A percentile compares a stretch with the other conserved stretches of the same genome.
phyloP scores from a whole-genome alignment of 2,797 vertebrate genomes.

The Bryconaethiops microstoma region DNA sequence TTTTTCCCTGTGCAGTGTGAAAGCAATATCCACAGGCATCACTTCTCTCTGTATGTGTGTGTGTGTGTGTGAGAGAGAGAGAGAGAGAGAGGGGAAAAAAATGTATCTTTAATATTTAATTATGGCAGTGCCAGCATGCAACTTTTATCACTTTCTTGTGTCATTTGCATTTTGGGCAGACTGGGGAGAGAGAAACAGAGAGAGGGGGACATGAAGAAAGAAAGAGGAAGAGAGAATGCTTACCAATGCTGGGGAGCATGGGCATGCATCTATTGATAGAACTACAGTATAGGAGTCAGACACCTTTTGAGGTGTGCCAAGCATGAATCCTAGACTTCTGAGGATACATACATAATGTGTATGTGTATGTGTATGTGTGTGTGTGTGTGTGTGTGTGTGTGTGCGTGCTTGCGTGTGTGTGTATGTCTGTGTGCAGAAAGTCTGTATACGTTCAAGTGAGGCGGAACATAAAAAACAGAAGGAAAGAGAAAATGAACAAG shows the following conservation, averaged over 20 bases:
- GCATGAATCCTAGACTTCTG: slow-evolving; percentile 45
- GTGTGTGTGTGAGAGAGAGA: too few relatives aligned
- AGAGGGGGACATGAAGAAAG: slow-evolving; percentile 28
- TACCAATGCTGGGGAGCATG: slow-evolving; percentile 16
- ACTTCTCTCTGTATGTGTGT: slow-evolving; percentile 60
- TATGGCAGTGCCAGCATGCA: slow-evolving; percentile 77
- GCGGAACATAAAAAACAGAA: not conserved
- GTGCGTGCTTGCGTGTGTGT: too few relatives aligned
- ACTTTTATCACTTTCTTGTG: slow-evolving; percentile 80
- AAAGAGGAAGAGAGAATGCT: slow-evolving; percentile 29
- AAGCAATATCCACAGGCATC: slow-evolving; percentile 80
- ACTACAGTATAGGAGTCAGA: slow-evolving; percentile 18
- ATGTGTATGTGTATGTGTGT: not conserved
- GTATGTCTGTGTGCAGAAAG: too few relatives aligned
- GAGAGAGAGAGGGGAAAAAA: slow-evolving; percentile 45
- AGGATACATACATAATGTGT: slow-evolving; percentile 17
- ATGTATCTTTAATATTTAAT: slow-evolving; percentile 81
- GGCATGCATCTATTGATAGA: slow-evolving; percentile 38
- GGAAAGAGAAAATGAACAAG: too few relatives aligned
- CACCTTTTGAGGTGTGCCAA: slow-evolving; percentile 24
- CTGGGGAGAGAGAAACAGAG: slow-evolving; percentile 61
- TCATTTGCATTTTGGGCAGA: slow-evolving; percentile 75
- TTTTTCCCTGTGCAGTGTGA: slow-evolving; percentile 68
- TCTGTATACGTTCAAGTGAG: not conserved
- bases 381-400: too few relatives aligned